Percentiles rank a stretch among this genome's conserved stretches.
Conservation (phyloP, 37 sponge, comb jelly and placozoan species). For the Diacarnus erythraeanus region DNA sequence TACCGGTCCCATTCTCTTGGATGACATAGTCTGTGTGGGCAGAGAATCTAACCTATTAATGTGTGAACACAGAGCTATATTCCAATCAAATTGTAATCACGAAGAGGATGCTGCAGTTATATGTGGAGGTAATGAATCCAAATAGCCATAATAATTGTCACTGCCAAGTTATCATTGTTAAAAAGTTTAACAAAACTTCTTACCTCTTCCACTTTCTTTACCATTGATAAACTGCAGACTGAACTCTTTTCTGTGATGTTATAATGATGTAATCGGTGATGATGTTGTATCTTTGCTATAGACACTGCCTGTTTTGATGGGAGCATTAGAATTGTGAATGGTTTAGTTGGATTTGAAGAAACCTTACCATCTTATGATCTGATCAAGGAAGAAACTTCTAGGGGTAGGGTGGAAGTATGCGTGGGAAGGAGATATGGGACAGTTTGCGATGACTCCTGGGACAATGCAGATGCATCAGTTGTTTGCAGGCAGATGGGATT, state of each 20-base stretch:
- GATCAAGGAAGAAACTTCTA: neutral
- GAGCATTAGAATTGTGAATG: neutral
- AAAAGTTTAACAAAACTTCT: no score
- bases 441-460: conserved; percentile 29
- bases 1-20: neutral
- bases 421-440: conserved; percentile 16
- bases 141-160: no score
- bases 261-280: no score
- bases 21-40: neutral
- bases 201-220: no score
- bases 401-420: conserved; percentile 35
- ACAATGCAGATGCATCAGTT: conserved; percentile 25
- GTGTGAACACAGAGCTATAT: neutral
- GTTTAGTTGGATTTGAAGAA: neutral
- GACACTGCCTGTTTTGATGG: neutral
- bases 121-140: neutral
- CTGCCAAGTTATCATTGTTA: no score
- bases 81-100: neutral
- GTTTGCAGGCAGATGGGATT: conserved; percentile 39
- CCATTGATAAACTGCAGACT: no score
- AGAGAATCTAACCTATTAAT: neutral
- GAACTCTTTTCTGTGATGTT: no score
- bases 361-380: neutral
- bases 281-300: no score
- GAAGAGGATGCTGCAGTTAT: neutral